Evolutionary conservation across 2,888 invertebrate species (phyloP).

Genomic region (Heliconius ethilla): DNA sequence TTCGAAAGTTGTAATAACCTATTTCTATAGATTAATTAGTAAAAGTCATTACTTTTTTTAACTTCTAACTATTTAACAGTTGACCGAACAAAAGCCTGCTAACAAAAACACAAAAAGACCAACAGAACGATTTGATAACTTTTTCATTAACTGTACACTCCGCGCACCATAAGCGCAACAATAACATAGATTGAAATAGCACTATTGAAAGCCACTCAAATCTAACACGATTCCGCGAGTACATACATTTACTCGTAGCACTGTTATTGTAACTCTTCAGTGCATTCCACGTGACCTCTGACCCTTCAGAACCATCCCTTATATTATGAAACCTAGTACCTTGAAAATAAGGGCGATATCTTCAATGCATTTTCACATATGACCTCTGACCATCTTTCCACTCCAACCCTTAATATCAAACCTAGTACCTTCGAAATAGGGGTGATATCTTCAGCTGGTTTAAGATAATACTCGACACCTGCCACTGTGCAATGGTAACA

Average conservation of each 20-base stretch:
- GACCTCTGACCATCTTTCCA: conserved; percentile 42
- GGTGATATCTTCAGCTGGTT: conserved; percentile 48
- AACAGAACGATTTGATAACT: neutral
- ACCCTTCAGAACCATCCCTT: neutral
- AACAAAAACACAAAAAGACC: neutral
- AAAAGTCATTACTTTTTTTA: no score
- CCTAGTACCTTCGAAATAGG: conserved; percentile 33
- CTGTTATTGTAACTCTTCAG: conserved; percentile 72
- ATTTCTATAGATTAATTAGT: no score
- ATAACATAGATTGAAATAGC: conserved; percentile 25
- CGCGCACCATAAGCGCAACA: conserved; percentile 11
- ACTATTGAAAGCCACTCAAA: conserved; percentile 33
- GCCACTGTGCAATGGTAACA: conserved; percentile 76
- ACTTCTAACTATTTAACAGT: no score
- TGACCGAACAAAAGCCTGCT: neutral
- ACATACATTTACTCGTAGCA: conserved; percentile 55
- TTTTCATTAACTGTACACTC: neutral
- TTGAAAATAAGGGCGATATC: conserved; percentile 31
- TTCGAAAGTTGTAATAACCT: no score
- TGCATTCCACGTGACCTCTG: conserved; percentile 62
- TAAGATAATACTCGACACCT: conserved; percentile 75
- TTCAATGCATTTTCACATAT: conserved; percentile 45
- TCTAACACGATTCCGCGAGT: conserved; percentile 59
- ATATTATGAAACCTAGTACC: conserved; percentile 32
- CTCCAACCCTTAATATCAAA: conserved; percentile 28